Evolutionary conservation across 2,888 invertebrate species (phyloP).

Genomic region (Napeogenes sylphis): DNA sequence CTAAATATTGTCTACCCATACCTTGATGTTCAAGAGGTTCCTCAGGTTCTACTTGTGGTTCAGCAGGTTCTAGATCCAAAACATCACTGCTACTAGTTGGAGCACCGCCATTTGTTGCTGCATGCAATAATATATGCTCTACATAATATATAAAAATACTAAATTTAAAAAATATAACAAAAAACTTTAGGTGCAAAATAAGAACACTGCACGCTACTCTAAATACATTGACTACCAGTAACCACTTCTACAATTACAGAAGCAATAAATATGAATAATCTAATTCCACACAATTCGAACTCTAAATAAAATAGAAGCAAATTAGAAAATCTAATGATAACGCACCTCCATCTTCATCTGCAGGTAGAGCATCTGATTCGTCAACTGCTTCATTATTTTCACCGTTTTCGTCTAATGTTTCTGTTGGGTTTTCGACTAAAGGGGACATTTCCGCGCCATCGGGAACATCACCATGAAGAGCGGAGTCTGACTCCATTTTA

Average conservation of each 20-base stretch:
- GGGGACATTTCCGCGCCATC: slow-evolving; percentile 75
- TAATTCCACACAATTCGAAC: neutral
- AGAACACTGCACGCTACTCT: neutral
- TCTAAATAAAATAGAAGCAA: neutral
- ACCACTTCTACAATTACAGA: neutral
- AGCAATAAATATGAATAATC: neutral
- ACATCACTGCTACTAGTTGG: slow-evolving; percentile 70
- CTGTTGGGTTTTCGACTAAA: slow-evolving; percentile 59
- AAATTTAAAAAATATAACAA: neutral
- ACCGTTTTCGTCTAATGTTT: slow-evolving; percentile 54
- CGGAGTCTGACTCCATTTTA: slow-evolving; percentile 67
- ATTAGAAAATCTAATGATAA: slow-evolving; percentile 1
- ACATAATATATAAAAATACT: slow-evolving; percentile 14
- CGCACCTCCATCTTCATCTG: slow-evolving; percentile 54
- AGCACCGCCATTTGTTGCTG: slow-evolving; percentile 59
- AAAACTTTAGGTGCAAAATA: neutral
- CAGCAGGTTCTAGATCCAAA: slow-evolving; percentile 53
- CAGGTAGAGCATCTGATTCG: slow-evolving; percentile 49
- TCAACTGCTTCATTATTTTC: slow-evolving; percentile 61
- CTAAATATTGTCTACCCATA: slow-evolving; percentile 29
- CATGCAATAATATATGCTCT: slow-evolving; percentile 32
- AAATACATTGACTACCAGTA: neutral
- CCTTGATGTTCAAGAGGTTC: slow-evolving; percentile 54
- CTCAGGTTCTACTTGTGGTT: slow-evolving; percentile 46
- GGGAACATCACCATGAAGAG: slow-evolving; percentile 56